Conservation (phyloP, 2,888 invertebrate genomes). For the Sclerodermus sp. region DNA sequence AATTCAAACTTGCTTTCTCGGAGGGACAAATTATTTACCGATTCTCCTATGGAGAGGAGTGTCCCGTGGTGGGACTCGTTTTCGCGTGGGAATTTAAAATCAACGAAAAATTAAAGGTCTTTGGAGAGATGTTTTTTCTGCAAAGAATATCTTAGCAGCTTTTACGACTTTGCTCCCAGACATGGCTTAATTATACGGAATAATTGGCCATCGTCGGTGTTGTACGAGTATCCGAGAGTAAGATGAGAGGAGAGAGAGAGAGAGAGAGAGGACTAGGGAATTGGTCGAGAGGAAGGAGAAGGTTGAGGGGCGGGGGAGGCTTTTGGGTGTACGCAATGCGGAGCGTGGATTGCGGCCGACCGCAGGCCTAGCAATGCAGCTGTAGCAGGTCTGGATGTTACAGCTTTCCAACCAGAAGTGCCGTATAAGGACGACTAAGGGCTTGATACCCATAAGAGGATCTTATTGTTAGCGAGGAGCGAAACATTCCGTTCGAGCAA, state of each 20-base stretch:
- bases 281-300: background rate
- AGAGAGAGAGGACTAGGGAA: constrained; percentile 8
- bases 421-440: constrained; percentile 4
- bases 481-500: no score
- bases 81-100: no score
- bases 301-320: constrained; percentile 27
- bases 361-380: constrained; percentile 29
- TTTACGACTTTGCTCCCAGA: no score
- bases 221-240: no score
- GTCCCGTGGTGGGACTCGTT: no score
- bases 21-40: no score
- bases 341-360: constrained; percentile 38
- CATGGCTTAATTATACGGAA: constrained; percentile 44
- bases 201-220: constrained; percentile 37
- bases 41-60: no score
- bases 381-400: constrained; percentile 19
- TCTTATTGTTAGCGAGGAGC: no score
- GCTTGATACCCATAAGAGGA: background rate
- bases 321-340: background rate
- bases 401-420: constrained; percentile 14
- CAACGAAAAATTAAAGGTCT: no score
- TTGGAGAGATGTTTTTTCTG: no score
- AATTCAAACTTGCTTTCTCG: no score
- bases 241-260: constrained; percentile 26
- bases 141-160: no score